Conservation (phyloP, 2,113 vertebrate genomes). For the Sporophila hypoxantha region DNA sequence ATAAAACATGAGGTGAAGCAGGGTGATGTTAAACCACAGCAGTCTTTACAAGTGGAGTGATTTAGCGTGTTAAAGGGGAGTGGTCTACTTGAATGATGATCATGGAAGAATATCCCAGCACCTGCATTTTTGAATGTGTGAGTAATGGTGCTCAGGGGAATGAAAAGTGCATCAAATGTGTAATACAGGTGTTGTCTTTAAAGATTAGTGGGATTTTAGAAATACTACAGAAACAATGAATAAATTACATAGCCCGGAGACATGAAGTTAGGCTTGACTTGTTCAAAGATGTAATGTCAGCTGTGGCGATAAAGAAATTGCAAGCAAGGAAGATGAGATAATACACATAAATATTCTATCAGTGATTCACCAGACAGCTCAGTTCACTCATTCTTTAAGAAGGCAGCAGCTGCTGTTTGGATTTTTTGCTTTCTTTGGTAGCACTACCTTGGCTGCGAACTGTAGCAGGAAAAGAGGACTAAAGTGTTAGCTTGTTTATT, state of each 20-base stretch:
- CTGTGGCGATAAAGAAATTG: not conserved
- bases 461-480: not conserved
- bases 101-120: not conserved
- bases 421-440: not conserved
- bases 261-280: not conserved
- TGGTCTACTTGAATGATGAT: not conserved
- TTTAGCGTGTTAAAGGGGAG: not conserved
- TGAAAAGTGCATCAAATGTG: not conserved
- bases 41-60: not conserved
- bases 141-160: not conserved
- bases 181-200: not conserved
- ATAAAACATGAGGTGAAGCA: not conserved
- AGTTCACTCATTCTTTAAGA: not conserved
- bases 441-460: not conserved
- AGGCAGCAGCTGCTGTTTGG: not conserved
- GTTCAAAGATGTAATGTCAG: not conserved
- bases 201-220: not conserved
- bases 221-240: not conserved
- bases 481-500: not conserved
- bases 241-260: not conserved
- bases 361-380: not conserved
- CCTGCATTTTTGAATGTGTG: constrained; percentile 16
- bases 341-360: not conserved
- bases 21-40: not conserved
- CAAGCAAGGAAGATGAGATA: not conserved